These are phyloP conservation scores for Aradophagus sp. DNA, from an alignment of 1,140 invertebrate genomes.

Conservation along the genomic window DNA sequence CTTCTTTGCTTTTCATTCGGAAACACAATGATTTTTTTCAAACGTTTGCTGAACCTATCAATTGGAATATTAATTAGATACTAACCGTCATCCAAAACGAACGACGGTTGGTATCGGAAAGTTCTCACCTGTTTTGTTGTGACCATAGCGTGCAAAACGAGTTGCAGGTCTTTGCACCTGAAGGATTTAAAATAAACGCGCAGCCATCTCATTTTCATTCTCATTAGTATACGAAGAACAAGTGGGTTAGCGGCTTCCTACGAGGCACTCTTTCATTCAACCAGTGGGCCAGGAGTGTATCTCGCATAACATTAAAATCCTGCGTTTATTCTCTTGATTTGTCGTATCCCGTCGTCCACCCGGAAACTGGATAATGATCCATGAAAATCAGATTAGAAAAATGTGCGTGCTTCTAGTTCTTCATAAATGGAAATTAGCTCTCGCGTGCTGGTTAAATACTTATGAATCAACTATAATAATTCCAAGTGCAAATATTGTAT, in stretches of 20 bases:
- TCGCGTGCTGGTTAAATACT: too few relatives aligned
- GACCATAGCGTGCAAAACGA: conserved; percentile 21
- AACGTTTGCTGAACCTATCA: conserved; percentile 21
- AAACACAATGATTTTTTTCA: conserved; percentile 11
- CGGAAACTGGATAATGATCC: too few relatives aligned
- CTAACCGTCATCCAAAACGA: conserved; percentile 2
- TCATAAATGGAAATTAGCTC: too few relatives aligned
- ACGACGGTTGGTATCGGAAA: too few relatives aligned
- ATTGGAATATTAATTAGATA: conserved; percentile 43
- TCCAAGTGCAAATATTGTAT: too few relatives aligned
- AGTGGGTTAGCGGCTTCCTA: conserved; percentile 70
- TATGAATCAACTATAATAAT: too few relatives aligned
- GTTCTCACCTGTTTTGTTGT: too few relatives aligned
- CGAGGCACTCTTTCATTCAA: conserved; percentile 59
- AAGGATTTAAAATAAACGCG: conserved; percentile 73
- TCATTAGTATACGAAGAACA: conserved; percentile 73
- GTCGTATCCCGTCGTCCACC: too few relatives aligned
- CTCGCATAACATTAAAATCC: conserved; percentile 72
- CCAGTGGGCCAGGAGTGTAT: conserved; percentile 60
- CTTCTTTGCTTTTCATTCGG: background rate
- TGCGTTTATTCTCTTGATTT: too few relatives aligned
- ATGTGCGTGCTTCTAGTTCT: too few relatives aligned
- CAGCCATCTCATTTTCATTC: conserved; percentile 74
- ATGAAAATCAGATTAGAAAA: too few relatives aligned
- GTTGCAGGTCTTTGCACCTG: conserved; percentile 66